Conservation (phyloP, 2,888 invertebrate genomes). For the Eupithecia pulchellata region DNA sequence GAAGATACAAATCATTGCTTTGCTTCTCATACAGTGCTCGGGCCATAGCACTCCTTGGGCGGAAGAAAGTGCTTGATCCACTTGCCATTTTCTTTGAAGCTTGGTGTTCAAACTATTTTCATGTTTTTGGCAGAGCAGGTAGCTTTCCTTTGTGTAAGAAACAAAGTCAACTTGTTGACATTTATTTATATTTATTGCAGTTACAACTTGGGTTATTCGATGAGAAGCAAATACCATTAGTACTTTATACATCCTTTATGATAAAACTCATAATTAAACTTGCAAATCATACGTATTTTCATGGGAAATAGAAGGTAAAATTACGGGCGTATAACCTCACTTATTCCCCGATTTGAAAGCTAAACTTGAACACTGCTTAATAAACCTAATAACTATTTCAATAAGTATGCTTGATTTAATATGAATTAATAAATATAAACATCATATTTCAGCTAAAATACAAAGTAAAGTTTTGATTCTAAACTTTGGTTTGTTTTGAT, state of each 20-base stretch:
- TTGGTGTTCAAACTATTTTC: constrained; percentile 50
- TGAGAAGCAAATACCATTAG: constrained; percentile 47
- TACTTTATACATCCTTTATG: constrained; percentile 57
- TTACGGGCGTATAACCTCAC: constrained; percentile 46
- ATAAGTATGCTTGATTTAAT: neutral
- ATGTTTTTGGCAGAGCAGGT: constrained; percentile 58
- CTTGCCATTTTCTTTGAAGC: constrained; percentile 62
- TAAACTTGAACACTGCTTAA: constrained; percentile 21
- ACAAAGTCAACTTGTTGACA: constrained; percentile 59
- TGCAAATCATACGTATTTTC: constrained; percentile 32
- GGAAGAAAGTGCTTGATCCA: constrained; percentile 75
- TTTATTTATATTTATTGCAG: constrained; percentile 47
- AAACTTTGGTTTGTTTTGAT: constrained; percentile 47
- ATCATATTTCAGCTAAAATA: neutral
- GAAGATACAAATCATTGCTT: constrained; percentile 88
- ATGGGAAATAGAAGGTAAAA: constrained; percentile 32
- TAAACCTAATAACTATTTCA: neutral
- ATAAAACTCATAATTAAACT: constrained; percentile 43
- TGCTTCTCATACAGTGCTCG: constrained; percentile 90
- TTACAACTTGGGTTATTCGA: constrained; percentile 48
- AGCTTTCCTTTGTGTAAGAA: constrained; percentile 65
- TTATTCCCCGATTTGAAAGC: constrained; percentile 38
- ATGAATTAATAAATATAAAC: neutral
- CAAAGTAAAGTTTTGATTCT: neutral
- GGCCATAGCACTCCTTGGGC: constrained; percentile 89